Base-by-base conservation (phyloP, 2,888 invertebrate species). In the Meganola albula region DNA sequence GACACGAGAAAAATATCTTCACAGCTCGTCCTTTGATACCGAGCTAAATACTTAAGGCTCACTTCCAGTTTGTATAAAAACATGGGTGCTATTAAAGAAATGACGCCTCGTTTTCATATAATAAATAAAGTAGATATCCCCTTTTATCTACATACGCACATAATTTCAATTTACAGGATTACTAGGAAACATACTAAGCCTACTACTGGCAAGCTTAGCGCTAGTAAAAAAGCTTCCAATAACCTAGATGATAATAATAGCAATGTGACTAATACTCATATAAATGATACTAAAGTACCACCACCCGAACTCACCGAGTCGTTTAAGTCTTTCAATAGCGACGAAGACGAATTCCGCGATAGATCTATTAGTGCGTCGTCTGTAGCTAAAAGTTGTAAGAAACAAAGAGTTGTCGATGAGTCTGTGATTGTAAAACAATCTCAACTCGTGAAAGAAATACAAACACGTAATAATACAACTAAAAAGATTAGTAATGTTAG, bases 11-110 rank as follows among this genome's bases (percentile, higher is more conserved):
- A 43, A 44, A 53, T 40, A 58, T 50, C 48, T 37, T 35, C 35
- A 37, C 37, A 26, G 38, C 41, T 34, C 38, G 31, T 45, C 63
- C 71, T 76, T 75, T 75, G 69, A 73, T 60, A 55, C 51, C 50
- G 42, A 47, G 54, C 55, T 63, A 72, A 65, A 63, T 54, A 56
- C 54, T 61, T 38, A 44, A 47, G 40, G 52, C 63, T 52, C 48
- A 48, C 54, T 57, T 55, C 42, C 36, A 53, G 48, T 48, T 55
- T 44, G 52, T 50, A 54, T 44, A 23, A 45, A 45, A 50, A 35
- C 31, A 12, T 38, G 46, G 43, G 39, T 33, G 37, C 29, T 37
- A 13, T 30, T 26, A 49, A 49, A 44, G 44, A 36, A 31, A 38
- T 44, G 21, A 32, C 25, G 37, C 44, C 34, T 31, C 34, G 40